A percentile compares a stretch with the other conserved stretches of the same genome.
Evolutionary conservation across 2,888 invertebrate species (phyloP).

Genomic region (Heliconius sara): DNA sequence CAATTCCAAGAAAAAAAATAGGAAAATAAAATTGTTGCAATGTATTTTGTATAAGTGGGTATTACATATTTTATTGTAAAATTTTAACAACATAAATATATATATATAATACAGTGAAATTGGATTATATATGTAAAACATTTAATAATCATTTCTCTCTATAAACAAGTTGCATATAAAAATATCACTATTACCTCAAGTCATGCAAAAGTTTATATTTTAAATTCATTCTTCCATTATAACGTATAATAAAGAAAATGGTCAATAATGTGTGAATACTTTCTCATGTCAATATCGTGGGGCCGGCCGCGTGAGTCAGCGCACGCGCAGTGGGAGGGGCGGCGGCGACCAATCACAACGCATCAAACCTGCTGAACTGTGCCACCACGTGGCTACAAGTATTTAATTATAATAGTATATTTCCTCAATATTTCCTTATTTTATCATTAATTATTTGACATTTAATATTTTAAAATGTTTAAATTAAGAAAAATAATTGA

Average conservation of each 20-base stretch:
- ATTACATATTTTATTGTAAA: too few relatives aligned
- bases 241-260: slow-evolving; percentile 18
- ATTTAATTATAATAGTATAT: slow-evolving; percentile 20
- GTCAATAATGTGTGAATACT: slow-evolving; percentile 29
- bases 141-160: background rate
- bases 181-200: background rate
- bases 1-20: background rate
- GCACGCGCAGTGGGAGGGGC: slow-evolving; percentile 72
- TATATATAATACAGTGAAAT: too few relatives aligned
- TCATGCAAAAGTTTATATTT: slow-evolving; percentile 1
- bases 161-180: background rate
- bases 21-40: background rate
- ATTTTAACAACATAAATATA: too few relatives aligned
- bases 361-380: slow-evolving; percentile 60
- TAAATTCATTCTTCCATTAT: background rate
- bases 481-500: background rate
- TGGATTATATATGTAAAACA: too few relatives aligned
- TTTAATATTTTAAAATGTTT: background rate
- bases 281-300: slow-evolving; percentile 42
- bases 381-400: slow-evolving; percentile 64
- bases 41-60: background rate
- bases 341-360: slow-evolving; percentile 69
- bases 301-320: slow-evolving; percentile 52
- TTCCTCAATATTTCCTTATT: slow-evolving; percentile 13
- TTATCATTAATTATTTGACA: background rate